A percentile compares a stretch with the other conserved stretches of the same genome.
These are phyloP conservation scores for Halichondria panicea DNA, from an alignment of 37 sponge, comb jelly and placozoan genomes.

Conservation along the genomic window DNA sequence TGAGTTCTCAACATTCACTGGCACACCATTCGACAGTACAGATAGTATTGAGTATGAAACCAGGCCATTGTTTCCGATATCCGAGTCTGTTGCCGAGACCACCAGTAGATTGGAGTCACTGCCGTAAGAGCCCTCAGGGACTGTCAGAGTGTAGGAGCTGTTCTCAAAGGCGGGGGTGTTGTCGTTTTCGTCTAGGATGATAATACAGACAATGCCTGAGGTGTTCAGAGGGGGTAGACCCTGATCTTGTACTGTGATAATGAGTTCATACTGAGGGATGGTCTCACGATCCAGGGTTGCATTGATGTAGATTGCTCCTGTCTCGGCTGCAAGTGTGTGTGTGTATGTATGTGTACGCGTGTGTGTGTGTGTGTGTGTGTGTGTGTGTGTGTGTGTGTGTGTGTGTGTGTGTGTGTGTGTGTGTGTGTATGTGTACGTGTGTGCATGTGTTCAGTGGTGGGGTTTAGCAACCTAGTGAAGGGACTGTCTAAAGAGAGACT, in stretches of 20 bases:
- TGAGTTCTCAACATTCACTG: too few relatives aligned
- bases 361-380: too few relatives aligned
- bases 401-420: too few relatives aligned
- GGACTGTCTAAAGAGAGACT: too few relatives aligned
- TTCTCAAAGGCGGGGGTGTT: slow-evolving; percentile 1
- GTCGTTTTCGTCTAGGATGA: slow-evolving; percentile 13
- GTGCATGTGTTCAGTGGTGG: too few relatives aligned
- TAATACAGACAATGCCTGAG: not conserved
- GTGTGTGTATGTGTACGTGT: too few relatives aligned
- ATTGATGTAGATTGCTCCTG: not conserved
- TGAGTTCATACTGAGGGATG: not conserved
- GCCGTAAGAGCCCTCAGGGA: not conserved
- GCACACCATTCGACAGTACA: not conserved
- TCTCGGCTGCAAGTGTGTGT: too few relatives aligned
- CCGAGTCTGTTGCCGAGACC: slow-evolving; percentile 13
- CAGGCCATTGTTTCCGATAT: not conserved
- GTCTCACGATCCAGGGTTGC: slow-evolving; percentile 25
- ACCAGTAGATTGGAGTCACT: not conserved
- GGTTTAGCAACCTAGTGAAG: too few relatives aligned
- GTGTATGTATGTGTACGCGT: too few relatives aligned
- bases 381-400: too few relatives aligned
- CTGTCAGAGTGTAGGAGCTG: not conserved
- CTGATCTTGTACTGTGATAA: slow-evolving; percentile 9
- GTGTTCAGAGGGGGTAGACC: slow-evolving; percentile 13
- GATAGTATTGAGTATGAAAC: slow-evolving; percentile 16